A percentile compares a stretch with the other conserved stretches of the same genome.
These are phyloP conservation scores for Pocota personata DNA, from an alignment of 2,888 invertebrate species.

Conservation along the genomic window DNA sequence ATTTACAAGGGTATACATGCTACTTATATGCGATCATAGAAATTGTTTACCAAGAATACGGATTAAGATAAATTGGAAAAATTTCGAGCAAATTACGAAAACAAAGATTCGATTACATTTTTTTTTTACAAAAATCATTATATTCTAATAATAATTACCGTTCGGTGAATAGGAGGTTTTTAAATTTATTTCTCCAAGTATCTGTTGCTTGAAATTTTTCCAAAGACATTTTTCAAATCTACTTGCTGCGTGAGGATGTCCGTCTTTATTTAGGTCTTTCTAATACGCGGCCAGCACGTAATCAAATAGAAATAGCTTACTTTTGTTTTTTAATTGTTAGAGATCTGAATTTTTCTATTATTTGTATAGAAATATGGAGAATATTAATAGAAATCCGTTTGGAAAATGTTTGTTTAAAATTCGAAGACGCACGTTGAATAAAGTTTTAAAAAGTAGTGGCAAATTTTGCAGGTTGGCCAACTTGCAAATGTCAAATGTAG, in stretches of 20 bases:
- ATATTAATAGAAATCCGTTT: background rate
- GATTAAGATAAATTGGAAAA: constrained; percentile 63
- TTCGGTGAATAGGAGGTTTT: constrained; percentile 78
- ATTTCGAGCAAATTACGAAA: constrained; percentile 61
- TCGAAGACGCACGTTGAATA: constrained; percentile 17
- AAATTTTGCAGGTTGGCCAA: constrained; percentile 20
- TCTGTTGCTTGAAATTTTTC: constrained; percentile 80
- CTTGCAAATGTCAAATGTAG: background rate
- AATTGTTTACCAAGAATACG: background rate
- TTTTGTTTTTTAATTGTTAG: background rate
- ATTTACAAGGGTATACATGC: constrained; percentile 15
- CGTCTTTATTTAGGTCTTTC: background rate
- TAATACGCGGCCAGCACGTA: constrained; percentile 46
- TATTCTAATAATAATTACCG: constrained; percentile 78
- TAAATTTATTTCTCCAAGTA: constrained; percentile 79
- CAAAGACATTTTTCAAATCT: constrained; percentile 78
- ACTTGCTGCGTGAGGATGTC: constrained; percentile 18
- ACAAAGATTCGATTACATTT: background rate
- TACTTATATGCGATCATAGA: background rate
- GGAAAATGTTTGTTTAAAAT: background rate
- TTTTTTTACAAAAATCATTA: background rate
- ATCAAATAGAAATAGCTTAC: constrained; percentile 16
- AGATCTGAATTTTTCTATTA: background rate
- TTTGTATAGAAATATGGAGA: background rate
- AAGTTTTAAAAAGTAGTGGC: constrained; percentile 31